Evolutionary conservation across 2,888 invertebrate species (phyloP).

Genomic region (Pterobdella sp.): DNA sequence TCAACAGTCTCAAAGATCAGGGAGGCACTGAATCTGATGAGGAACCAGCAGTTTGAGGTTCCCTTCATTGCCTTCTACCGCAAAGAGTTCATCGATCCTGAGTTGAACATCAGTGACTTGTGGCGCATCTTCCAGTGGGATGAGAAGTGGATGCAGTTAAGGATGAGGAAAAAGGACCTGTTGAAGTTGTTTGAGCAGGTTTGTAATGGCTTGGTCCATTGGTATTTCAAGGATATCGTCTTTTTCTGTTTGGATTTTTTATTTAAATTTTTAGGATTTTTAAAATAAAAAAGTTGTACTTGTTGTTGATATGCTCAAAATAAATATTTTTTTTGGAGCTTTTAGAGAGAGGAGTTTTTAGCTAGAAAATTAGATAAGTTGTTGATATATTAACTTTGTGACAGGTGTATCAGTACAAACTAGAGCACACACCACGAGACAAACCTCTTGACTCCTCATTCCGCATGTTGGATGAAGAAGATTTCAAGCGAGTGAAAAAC

Average conservation of each 20-base stretch:
- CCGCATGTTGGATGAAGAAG: slow-evolving; percentile 73
- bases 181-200: slow-evolving; percentile 69
- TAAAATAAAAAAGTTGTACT: too few species aligned
- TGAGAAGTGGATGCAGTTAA: slow-evolving; percentile 72
- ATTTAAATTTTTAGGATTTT: too few species aligned
- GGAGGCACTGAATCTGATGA: slow-evolving; percentile 87
- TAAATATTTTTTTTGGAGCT: too few species aligned
- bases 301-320: too few species aligned
- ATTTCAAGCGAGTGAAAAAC: slow-evolving; percentile 54
- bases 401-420: slow-evolving; percentile 78
- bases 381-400: too few species aligned
- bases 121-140: slow-evolving; percentile 97
- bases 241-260: too few species aligned
- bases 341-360: too few species aligned
- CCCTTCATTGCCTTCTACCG: slow-evolving; percentile 97
- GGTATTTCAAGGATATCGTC: too few species aligned
- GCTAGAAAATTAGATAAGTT: too few species aligned
- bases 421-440: slow-evolving; percentile 75
- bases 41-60: slow-evolving; percentile 84
- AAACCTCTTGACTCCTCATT: slow-evolving; percentile 74
- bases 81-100: slow-evolving; percentile 92
- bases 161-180: slow-evolving; percentile 73
- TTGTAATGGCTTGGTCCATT: too few species aligned
- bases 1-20: slow-evolving; percentile 65
- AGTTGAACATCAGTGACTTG: slow-evolving; percentile 83